phyloP scores from a whole-genome alignment of 2,797 vertebrate species.

The Crossoptilon crossoptilon region DNA sequence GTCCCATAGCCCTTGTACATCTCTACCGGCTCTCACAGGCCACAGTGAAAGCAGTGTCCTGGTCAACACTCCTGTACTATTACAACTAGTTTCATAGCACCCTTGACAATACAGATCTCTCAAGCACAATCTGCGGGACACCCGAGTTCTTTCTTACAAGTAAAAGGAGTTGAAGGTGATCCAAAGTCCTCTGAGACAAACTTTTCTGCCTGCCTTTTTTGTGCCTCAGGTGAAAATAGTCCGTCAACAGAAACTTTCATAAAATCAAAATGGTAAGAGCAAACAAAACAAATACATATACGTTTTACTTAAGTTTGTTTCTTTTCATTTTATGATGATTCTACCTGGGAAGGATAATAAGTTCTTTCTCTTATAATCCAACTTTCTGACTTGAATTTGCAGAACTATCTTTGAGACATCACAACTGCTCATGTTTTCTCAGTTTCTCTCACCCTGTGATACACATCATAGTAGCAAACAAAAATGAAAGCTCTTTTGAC shows the following conservation, averaged over 20 bases:
- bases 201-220: neutral
- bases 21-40: neutral
- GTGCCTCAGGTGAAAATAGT: neutral
- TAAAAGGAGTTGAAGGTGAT: neutral
- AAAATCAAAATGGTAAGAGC: neutral
- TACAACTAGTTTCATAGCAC: neutral
- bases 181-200: neutral
- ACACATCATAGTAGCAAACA: accelerated
- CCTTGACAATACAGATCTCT: neutral
- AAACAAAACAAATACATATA: neutral
- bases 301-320: neutral
- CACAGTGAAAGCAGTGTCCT: neutral
- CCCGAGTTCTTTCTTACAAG: neutral
- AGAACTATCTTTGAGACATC: neutral
- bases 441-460: neutral
- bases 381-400: neutral
- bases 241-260: neutral
- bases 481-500: neutral
- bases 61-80: neutral
- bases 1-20: neutral
- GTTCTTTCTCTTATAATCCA: neutral
- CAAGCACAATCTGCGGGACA: neutral
- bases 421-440: neutral
- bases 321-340: neutral
- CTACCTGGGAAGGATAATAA: neutral